Evolutionary conservation across 2,113 vertebrate species (phyloP).

Genomic region (Hirundichthys speculiger): DNA sequence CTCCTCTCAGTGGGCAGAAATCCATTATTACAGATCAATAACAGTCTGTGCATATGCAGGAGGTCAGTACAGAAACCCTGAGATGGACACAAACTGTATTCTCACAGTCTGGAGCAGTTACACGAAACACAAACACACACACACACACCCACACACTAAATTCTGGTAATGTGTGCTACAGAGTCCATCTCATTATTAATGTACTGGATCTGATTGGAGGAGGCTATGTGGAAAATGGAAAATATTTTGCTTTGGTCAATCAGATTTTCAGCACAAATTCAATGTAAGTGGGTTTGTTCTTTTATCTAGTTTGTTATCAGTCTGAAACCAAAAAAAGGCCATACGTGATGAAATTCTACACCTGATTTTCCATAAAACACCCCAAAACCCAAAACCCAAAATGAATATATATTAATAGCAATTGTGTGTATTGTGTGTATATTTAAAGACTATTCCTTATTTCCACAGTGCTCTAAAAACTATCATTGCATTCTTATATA

Average conservation of each 20-base stretch:
- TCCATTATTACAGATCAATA: conserved; percentile 65
- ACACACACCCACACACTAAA: conserved; percentile 28
- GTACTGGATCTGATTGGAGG: conserved; percentile 54
- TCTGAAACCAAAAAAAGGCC: too few relatives aligned
- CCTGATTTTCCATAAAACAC: too few relatives aligned
- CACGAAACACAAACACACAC: conserved; percentile 29
- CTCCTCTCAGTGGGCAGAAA: conserved; percentile 55
- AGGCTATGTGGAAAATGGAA: conserved; percentile 73
- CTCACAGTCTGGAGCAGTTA: conserved; percentile 47
- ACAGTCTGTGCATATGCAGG: conserved; percentile 56
- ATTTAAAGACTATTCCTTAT: too few relatives aligned
- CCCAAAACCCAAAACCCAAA: too few relatives aligned
- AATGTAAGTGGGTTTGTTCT: conserved; percentile 36
- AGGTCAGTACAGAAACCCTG: conserved; percentile 44
- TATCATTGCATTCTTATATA: too few relatives aligned
- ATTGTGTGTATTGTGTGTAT: too few relatives aligned
- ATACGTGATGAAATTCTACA: too few relatives aligned
- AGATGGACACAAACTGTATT: conserved; percentile 53
- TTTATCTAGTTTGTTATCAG: not conserved
- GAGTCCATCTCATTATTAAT: conserved; percentile 70
- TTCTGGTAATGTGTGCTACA: conserved; percentile 71
- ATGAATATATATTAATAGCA: too few relatives aligned
- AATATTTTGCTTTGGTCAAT: conserved; percentile 59
- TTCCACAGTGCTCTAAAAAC: too few relatives aligned
- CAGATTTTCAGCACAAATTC: conserved; percentile 51